phyloP scores from a whole-genome alignment of 53 echinoderm and acorn worm genomes.

The Temnopleurus reevesii region DNA sequence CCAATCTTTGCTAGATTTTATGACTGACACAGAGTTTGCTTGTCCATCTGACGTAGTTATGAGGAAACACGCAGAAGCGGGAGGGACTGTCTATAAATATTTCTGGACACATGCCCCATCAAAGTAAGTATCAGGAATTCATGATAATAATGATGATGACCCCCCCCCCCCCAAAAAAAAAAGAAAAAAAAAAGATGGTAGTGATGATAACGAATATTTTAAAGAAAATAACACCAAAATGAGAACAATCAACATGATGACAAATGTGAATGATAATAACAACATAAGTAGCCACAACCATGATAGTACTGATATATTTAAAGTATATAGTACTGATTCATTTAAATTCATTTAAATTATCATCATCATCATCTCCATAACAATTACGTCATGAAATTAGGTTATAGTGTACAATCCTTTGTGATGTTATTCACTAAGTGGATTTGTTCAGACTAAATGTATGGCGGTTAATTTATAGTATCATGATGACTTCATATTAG shows the following conservation, averaged over 20 bases:
- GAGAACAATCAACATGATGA: not conserved
- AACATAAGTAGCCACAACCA: not conserved
- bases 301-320: too few relatives aligned
- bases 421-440: too few relatives aligned
- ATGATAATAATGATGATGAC: not conserved
- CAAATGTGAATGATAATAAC: not conserved
- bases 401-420: too few relatives aligned
- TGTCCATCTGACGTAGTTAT: conserved; percentile 68
- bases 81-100: conserved; percentile 62
- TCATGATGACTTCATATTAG: too few relatives aligned
- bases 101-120: conserved; percentile 72
- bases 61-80: conserved; percentile 55
- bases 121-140: conserved; percentile 23
- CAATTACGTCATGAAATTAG: too few relatives aligned
- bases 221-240: not conserved
- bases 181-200: not conserved
- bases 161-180: not conserved
- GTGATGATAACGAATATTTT: not conserved
- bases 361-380: too few relatives aligned
- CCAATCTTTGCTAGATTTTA: conserved; percentile 46
- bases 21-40: conserved; percentile 62
- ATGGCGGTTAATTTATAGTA: too few relatives aligned
- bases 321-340: too few relatives aligned
- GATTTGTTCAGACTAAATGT: too few relatives aligned
- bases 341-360: too few relatives aligned